Conservation (phyloP, 1,140 invertebrate species). For the Diprion similis region DNA sequence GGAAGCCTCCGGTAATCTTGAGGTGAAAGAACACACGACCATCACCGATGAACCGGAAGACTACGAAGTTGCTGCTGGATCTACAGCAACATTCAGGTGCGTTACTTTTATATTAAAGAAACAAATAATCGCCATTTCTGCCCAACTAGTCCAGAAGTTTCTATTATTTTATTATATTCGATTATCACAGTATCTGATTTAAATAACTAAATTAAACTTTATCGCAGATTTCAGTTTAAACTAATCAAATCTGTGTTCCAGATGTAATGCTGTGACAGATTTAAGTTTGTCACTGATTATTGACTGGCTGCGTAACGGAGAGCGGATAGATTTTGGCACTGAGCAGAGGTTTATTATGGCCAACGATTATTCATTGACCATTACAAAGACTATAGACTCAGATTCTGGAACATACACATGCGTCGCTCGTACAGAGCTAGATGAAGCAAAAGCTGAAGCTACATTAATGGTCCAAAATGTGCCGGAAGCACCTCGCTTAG, state of each 20-base stretch:
- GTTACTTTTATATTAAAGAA: constrained; percentile 9
- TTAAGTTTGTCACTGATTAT: constrained; percentile 80
- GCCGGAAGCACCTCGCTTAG: constrained; percentile 85
- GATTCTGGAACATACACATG: constrained; percentile 97
- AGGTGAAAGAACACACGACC: constrained; percentile 85
- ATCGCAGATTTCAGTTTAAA: no score
- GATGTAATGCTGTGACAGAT: constrained; percentile 91
- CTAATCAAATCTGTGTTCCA: constrained; percentile 34
- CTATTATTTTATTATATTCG: no score
- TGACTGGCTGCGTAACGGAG: constrained; percentile 86
- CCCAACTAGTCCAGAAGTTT: no score
- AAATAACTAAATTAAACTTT: neutral
- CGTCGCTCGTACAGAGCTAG: constrained; percentile 87
- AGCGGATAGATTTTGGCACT: constrained; percentile 85
- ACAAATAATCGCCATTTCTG: no score
- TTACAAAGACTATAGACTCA: constrained; percentile 91
- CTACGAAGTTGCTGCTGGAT: constrained; percentile 90
- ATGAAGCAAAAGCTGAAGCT: constrained; percentile 82
- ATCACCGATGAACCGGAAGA: constrained; percentile 88
- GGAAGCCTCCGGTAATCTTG: constrained; percentile 76
- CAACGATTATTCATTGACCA: constrained; percentile 91
- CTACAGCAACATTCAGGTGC: constrained; percentile 82
- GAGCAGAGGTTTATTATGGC: constrained; percentile 83
- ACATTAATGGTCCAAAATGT: constrained; percentile 95
- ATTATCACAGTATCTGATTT: no score